Evolutionary conservation across 2,888 invertebrate species (phyloP).

Genomic region (Helicoverpa assulta): DNA sequence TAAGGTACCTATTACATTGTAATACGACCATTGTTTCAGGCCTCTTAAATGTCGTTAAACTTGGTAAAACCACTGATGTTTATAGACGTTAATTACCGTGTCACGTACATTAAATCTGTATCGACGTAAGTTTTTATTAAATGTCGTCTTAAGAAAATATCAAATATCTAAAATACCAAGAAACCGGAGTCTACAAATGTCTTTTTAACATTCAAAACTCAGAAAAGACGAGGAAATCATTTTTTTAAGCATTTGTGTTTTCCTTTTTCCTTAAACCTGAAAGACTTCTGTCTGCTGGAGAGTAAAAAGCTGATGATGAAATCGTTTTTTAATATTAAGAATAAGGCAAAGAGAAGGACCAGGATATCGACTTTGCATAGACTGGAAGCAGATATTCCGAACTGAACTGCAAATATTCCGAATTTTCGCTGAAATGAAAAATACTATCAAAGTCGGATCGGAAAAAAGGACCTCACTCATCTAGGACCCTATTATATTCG

Average conservation of each 20-base stretch:
- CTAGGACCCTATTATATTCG: not conserved
- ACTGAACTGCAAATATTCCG: no score
- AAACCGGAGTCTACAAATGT: no score
- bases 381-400: no score
- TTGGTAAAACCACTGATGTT: slow-evolving; percentile 4
- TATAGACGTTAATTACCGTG: slow-evolving; percentile 5
- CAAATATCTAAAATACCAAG: no score
- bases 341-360: not conserved
- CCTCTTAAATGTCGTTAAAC: slow-evolving; percentile 46
- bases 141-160: no score
- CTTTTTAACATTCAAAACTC: not conserved
- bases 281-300: not conserved
- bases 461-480: no score
- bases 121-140: not conserved
- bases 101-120: not conserved
- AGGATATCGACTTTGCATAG: not conserved
- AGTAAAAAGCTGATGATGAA: not conserved
- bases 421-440: no score
- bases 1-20: slow-evolving; percentile 1
- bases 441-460: no score
- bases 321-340: no score
- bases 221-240: not conserved
- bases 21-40: slow-evolving; percentile 18
- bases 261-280: not conserved
- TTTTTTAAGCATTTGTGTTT: not conserved